Evolutionary conservation across 2,113 vertebrate species (phyloP), one percentile per base, ranked within the genome.

Genomic region (Coreoperca whiteheadi): DNA sequence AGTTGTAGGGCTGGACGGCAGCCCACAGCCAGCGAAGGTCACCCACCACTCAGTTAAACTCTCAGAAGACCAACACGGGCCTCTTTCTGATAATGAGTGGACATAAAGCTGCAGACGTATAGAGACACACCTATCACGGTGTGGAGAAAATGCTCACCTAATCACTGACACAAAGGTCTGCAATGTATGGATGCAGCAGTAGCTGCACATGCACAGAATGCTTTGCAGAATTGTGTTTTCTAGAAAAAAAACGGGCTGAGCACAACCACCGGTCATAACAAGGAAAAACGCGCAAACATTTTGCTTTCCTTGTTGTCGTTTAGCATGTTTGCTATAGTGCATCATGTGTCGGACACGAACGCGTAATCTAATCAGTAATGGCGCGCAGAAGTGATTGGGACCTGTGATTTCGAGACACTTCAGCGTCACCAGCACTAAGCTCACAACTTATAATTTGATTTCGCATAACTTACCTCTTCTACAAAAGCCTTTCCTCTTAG

Each of bases 1-100:
- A 90, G 89, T 86, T 85, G 88, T 80, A 28, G 87, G 87, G 74
- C 92, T 91, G 92, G 92, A 91, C 66, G 64, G 77, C 79, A 79
- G 89, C 88, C 88, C 79, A 34, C 86, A 84, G 82, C 86, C 77
- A 63, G 64, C 74, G 88, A 94, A 92, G 91, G 91, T 94, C 89
- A 91, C 83, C 87, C 87, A 84, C 77, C 77, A 66, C 87, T 93
- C 88, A 54, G 75, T 81, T 86, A 78, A 67, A 85, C 83, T 84
- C 87, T 84, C 87, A 66, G 21, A 70, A 61, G 82, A 74, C 87
- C 78, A 76, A 77, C 43, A 28, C 25, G 32, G 82, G 81, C 73
- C 74, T 75, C 71, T 50, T 69, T 61, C 48, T 64, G 78, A 82
- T 91, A 85, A 85, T 78, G 76, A 92, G 77, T 1, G 48, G 56